These are phyloP conservation scores for Acrobasis suavella DNA, from an alignment of 2,888 invertebrate genomes.

Conservation along the genomic window DNA sequence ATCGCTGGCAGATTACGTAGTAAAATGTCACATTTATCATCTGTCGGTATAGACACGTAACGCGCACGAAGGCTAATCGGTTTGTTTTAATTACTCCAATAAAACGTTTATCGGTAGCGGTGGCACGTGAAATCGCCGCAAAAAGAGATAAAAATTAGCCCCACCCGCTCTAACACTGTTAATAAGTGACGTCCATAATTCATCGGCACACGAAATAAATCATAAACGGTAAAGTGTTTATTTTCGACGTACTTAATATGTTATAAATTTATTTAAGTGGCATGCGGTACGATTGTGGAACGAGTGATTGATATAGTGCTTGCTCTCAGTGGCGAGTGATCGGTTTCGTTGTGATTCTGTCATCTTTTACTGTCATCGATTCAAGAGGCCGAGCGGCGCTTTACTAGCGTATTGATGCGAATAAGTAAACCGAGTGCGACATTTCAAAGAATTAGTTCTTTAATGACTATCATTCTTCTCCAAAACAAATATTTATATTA, in stretches of 20 bases:
- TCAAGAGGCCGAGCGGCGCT: conserved; percentile 26
- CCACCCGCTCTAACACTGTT: conserved; percentile 62
- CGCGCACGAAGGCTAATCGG: conserved; percentile 68
- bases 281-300: conserved; percentile 73
- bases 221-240: conserved; percentile 81
- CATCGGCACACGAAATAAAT: conserved; percentile 78
- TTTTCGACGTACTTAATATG: conserved; percentile 81
- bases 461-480: conserved; percentile 45
- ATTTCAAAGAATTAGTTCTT: conserved; percentile 51
- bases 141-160: conserved; percentile 66
- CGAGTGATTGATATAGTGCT: conserved; percentile 78
- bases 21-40: conserved; percentile 71
- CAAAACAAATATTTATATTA: conserved; percentile 25
- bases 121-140: conserved; percentile 71
- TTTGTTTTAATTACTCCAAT: conserved; percentile 75
- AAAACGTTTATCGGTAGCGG: conserved; percentile 76
- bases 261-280: conserved; percentile 82
- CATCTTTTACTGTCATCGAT: conserved; percentile 50
- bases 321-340: conserved; percentile 64
- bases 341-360: conserved; percentile 67
- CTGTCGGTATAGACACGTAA: conserved; percentile 58
- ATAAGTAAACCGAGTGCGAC: conserved; percentile 52
- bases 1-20: conserved; percentile 58
- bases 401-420: conserved; percentile 42
- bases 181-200: conserved; percentile 75